phyloP scores from a whole-genome alignment of 1,140 invertebrate genomes.

The Acromyrmex charruanus region DNA sequence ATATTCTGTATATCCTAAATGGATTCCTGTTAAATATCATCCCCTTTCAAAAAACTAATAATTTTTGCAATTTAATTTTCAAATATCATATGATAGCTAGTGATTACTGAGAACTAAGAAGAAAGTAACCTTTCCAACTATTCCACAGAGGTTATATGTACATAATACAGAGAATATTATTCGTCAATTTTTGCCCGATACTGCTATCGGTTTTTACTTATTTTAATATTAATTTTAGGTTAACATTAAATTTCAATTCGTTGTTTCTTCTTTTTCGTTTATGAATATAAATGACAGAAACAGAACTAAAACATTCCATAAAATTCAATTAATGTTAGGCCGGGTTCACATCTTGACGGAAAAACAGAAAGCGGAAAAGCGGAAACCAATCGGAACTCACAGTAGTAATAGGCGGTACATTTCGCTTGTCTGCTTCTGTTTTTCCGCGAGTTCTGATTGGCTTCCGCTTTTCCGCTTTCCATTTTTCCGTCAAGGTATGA shows the following conservation, averaged over 20 bases:
- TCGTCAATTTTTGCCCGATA: background rate
- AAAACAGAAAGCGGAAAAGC: too few species aligned
- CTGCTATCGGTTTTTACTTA: background rate
- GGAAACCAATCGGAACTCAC: too few species aligned
- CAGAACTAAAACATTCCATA: background rate
- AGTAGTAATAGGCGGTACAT: too few species aligned
- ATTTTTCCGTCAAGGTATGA: too few species aligned
- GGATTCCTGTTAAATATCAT: background rate
- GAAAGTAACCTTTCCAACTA: background rate
- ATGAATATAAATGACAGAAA: background rate
- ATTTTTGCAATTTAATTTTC: background rate
- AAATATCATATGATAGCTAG: background rate
- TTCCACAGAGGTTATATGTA: background rate
- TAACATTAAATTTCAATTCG: background rate
- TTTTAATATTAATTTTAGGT: background rate
- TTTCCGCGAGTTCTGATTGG: too few species aligned
- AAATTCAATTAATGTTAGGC: background rate
- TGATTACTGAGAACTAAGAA: background rate
- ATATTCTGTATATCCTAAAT: background rate
- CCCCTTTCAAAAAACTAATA: background rate
- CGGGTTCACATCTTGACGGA: too few species aligned
- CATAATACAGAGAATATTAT: background rate
- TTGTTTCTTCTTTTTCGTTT: background rate
- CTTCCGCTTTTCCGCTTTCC: too few species aligned
- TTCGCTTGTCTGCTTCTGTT: too few species aligned